Conservation (phyloP, 2,113 vertebrate species). For the Hoplias malabaricus region DNA sequence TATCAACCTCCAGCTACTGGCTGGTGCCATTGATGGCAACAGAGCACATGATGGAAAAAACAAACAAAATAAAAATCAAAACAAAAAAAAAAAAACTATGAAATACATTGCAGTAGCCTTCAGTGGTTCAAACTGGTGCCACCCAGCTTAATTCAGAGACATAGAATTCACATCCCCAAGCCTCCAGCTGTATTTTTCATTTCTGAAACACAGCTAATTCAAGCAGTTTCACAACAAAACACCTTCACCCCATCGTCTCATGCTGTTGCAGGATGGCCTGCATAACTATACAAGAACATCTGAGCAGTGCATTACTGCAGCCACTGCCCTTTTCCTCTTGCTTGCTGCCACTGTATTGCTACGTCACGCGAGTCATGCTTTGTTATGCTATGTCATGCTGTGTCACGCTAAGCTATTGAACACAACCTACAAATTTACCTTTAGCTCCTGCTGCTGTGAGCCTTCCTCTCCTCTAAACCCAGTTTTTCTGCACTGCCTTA, state of each 20-base stretch:
- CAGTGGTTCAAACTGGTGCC: not conserved
- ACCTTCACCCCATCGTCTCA: not conserved
- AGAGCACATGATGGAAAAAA: not conserved
- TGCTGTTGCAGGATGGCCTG: constrained; percentile 15
- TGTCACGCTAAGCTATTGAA: constrained; percentile 13
- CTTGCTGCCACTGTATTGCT: constrained; percentile 38
- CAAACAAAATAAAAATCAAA: not conserved
- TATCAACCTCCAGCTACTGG: constrained; percentile 33
- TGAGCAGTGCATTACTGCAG: constrained; percentile 50
- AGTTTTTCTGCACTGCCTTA: constrained; percentile 62
- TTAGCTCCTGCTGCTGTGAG: constrained; percentile 30
- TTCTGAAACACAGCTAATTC: not conserved
- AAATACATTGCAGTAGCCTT: not conserved
- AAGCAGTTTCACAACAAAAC: not conserved
- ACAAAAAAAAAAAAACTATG: not conserved
- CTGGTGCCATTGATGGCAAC: constrained; percentile 39
- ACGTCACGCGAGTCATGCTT: constrained; percentile 25
- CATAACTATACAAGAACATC: constrained; percentile 37
- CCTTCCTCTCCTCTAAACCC: constrained; percentile 23
- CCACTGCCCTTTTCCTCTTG: constrained; percentile 49
- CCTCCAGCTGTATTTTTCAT: not conserved
- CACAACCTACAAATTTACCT: constrained; percentile 9
- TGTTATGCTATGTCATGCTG: constrained; percentile 9
- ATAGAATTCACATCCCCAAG: not conserved
- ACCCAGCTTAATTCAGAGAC: not conserved